Evolutionary conservation across 2,888 invertebrate genomes (phyloP), one percentile per base, ranked within the genome.

Genomic region (Plutella xylostella): DNA sequence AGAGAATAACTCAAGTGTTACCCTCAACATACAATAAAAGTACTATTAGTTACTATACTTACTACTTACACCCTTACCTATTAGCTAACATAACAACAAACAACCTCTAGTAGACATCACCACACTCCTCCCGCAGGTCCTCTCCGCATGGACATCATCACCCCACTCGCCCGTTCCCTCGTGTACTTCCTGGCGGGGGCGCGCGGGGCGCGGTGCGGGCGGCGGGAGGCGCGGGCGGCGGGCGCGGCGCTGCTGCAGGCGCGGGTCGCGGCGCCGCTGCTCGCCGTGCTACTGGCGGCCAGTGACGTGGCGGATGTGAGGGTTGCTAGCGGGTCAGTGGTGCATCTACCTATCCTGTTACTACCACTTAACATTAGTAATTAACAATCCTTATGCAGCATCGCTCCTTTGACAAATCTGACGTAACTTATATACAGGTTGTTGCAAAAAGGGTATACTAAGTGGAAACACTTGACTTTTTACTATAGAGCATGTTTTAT

Each of bases 171-270:
- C 3, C 59, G 65, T 12, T 50, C 56, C 18, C 66, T 64, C 52
- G 66, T 75, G 50, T 70, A 68, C 58, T 74, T 56, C 51, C 38
- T 46, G 20, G 58, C 63, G 47, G 33, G 33, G n/a, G 14, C n/a
- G 6, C 33, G n/a, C 33, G 33, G n/a, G 33, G 6, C 33, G 6
- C n/a, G 6, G 57, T 42, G 15, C 17, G 33, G 38, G 17, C 42
- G 31, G 5, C 30, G 19, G 34, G 45, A 53, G 9, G 43, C 48
- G 11, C 45, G 45, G 4, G 14, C 20, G 2, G 30, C 19, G 19
- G 21, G 9, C 7, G 59, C 58, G 21, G 65, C 21, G 15, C 35
- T 14, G 56, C 3, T 48, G 41, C 49, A 66, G 48, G 62, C 68
- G 46, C 67, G 67, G 50, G 48, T 67, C 7, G 60, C 61, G 12